These are phyloP conservation scores for Rhagium mordax DNA, from an alignment of 2,888 invertebrate species.

Conservation along the genomic window DNA sequence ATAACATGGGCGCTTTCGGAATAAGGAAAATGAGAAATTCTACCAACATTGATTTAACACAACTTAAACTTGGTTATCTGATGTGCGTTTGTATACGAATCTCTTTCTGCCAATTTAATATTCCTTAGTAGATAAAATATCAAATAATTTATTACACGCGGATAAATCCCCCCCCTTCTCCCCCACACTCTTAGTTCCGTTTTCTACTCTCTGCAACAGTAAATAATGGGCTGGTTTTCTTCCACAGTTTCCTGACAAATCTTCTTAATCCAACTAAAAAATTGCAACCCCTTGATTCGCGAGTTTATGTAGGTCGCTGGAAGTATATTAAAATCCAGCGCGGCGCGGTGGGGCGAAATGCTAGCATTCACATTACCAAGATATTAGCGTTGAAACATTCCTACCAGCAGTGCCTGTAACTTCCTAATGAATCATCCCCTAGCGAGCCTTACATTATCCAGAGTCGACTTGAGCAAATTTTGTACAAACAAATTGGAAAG, in stretches of 20 bases:
- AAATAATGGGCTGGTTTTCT: not conserved
- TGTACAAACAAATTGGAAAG: not conserved
- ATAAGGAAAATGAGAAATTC: no score
- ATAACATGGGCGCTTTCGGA: no score
- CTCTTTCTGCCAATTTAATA: no score
- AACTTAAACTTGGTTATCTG: no score
- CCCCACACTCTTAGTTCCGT: not conserved
- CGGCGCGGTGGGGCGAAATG: constrained; percentile 50
- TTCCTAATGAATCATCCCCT: constrained; percentile 63
- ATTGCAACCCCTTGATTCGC: constrained; percentile 36
- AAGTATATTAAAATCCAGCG: constrained; percentile 51
- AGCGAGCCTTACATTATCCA: constrained; percentile 52
- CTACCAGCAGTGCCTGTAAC: constrained; percentile 52
- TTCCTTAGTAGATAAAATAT: no score
- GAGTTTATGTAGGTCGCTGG: constrained; percentile 45
- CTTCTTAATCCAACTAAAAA: constrained; percentile 38
- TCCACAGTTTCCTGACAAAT: not conserved
- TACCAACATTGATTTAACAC: no score
- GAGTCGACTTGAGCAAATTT: not conserved
- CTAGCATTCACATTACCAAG: constrained; percentile 53
- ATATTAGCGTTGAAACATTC: constrained; percentile 56
- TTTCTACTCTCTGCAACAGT: not conserved
- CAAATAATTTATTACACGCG: not conserved
- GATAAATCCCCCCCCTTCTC: no score
- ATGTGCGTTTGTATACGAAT: no score